Base-by-base conservation (phyloP, 2,797 vertebrate species). In the Urophycis tenuis region DNA sequence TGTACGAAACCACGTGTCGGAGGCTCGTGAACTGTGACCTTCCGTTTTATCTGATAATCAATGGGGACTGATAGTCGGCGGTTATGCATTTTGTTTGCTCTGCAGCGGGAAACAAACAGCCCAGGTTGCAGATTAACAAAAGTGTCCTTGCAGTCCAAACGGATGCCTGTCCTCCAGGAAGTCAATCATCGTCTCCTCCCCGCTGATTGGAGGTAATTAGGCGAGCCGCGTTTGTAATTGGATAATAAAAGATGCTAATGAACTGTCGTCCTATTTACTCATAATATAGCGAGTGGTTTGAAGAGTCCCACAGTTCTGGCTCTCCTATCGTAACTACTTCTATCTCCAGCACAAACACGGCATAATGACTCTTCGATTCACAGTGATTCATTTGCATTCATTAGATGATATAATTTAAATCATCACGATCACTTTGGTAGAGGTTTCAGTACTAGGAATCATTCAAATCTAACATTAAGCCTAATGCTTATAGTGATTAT, bases 191-290 rank as follows among this genome's bases (percentile, higher is more conserved):
- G 86, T 85, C 84, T 71, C 87, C 85, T 87, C 83, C 87, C 84
- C 85, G 84, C 87, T 92, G 89, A 92, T 91, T 91, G 89, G 88
- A 91, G 88, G 88, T 92, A 92, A 92, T 92, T 91, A 91, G 88
- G 84, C 79, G 80, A 86, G 85, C 78, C 86, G 82, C 79, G 86
- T 89, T 90, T 89, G 81, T 91, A 91, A 92, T 89, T 88, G 88
- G 88, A 89, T 91, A 90, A 91, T 92, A 92, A 91, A 91, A 86
- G 80, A 90, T 91, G 89, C 85, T 92, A 91, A 92, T 90, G 87
- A 91, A 86, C 81, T 79, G 84, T 86, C 82, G 86, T 89, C 89
- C 87, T 90, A 89, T 91, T 90, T 91, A 89, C 87, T 87, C 83
- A 82, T 83, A 80, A 75, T 76, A 78, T 77, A 79, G 75, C 64